Evolutionary conservation across 1,140 invertebrate genomes (phyloP).

Genomic region (Elymnias hypermnestra): DNA sequence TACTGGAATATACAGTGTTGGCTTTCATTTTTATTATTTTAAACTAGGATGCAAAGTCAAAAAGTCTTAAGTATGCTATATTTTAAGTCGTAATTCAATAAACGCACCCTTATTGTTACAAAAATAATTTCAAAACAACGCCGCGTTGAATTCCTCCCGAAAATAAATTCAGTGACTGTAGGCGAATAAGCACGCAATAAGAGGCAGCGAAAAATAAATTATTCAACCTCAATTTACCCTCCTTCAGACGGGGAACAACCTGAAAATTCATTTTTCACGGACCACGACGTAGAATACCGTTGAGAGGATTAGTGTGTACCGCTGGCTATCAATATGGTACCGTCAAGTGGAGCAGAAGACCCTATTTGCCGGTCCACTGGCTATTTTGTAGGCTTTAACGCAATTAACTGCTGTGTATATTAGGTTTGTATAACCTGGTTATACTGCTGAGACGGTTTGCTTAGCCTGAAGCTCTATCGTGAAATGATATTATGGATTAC

Average conservation of each 20-base stretch:
- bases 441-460: background rate
- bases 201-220: slow-evolving; percentile 43
- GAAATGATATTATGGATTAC: slow-evolving; percentile 7
- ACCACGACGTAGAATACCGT: slow-evolving; percentile 36
- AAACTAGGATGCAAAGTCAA: too few species aligned
- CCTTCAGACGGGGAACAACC: slow-evolving; percentile 36
- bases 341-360: slow-evolving; percentile 60
- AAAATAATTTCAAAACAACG: slow-evolving; percentile 15
- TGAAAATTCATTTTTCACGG: slow-evolving; percentile 63
- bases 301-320: slow-evolving; percentile 48
- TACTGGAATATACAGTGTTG: too few species aligned
- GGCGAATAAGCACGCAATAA: slow-evolving; percentile 30
- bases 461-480: slow-evolving; percentile 5
- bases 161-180: slow-evolving; percentile 18
- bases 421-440: slow-evolving; percentile 19
- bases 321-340: slow-evolving; percentile 41
- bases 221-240: slow-evolving; percentile 52
- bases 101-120: too few species aligned
- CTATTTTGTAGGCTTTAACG: slow-evolving; percentile 47
- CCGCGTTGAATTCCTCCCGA: slow-evolving; percentile 7
- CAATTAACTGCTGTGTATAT: slow-evolving; percentile 35
- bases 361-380: slow-evolving; percentile 60
- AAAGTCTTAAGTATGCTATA: too few species aligned
- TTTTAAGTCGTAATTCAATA: too few species aligned
- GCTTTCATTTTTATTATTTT: too few species aligned